Evolutionary conservation across 2,113 vertebrate genomes (phyloP).

Genomic region (Clarias magur): DNA sequence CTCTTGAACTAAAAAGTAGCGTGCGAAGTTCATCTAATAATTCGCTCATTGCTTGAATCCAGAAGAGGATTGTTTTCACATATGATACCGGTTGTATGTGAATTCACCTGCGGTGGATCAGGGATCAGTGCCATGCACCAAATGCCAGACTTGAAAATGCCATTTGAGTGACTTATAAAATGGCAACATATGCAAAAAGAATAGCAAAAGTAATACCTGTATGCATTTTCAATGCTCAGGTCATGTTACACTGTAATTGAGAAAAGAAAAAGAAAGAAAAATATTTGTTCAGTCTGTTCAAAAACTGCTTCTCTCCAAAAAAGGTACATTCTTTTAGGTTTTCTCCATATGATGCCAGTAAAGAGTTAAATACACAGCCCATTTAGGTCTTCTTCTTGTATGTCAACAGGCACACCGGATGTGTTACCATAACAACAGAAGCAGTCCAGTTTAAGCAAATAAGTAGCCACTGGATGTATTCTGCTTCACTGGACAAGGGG

Average conservation of each 20-base stretch:
- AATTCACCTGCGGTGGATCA: background rate
- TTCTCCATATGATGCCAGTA: background rate
- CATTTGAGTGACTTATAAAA: background rate
- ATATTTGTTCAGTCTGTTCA: background rate
- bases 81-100: background rate
- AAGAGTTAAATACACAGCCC: background rate
- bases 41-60: background rate
- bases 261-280: background rate
- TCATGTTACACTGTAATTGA: background rate
- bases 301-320: background rate
- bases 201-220: background rate
- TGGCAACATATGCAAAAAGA: background rate
- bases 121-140: background rate
- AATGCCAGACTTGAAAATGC: background rate
- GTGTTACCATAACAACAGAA: constrained; percentile 57
- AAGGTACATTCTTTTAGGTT: background rate
- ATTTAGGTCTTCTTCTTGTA: background rate
- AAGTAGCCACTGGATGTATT: constrained; percentile 39
- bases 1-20: background rate
- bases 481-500: constrained; percentile 23
- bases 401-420: constrained; percentile 43
- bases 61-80: background rate
- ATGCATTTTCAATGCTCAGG: background rate
- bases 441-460: constrained; percentile 53
- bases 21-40: background rate